Conservation (phyloP, 2,888 invertebrate species). For the Dolichopus griseipennis region DNA sequence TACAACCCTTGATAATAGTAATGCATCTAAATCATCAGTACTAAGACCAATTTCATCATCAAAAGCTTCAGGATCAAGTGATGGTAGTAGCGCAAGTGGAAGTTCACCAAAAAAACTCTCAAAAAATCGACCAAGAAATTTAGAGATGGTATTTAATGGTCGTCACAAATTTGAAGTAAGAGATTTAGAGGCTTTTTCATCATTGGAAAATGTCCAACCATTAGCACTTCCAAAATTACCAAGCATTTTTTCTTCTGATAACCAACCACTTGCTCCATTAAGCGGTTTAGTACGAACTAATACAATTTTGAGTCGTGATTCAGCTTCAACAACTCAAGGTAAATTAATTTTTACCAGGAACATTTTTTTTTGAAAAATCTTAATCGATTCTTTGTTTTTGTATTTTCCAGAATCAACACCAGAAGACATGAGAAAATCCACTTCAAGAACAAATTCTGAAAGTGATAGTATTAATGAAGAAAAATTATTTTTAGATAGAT, state of each 20-base stretch:
- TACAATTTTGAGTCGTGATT: slow-evolving; percentile 37
- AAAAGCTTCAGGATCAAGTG: neutral
- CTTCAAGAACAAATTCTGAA: slow-evolving; percentile 30
- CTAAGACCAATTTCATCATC: neutral
- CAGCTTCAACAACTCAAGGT: slow-evolving; percentile 16
- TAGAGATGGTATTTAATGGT: slow-evolving; percentile 65
- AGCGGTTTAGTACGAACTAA: slow-evolving; percentile 40
- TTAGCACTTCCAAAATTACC: slow-evolving; percentile 41
- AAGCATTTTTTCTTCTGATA: slow-evolving; percentile 30
- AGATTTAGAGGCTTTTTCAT: slow-evolving; percentile 48
- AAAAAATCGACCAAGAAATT: slow-evolving; percentile 54
- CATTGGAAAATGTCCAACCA: slow-evolving; percentile 41
- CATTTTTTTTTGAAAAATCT: too few species aligned
- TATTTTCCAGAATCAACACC: slow-evolving; percentile 9
- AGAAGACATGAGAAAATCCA: neutral
- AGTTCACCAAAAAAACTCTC: slow-evolving; percentile 35
- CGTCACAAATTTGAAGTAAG: slow-evolving; percentile 67
- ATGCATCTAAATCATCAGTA: slow-evolving; percentile 25
- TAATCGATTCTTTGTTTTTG: neutral
- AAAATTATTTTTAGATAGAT: slow-evolving; percentile 57
- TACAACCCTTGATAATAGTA: slow-evolving; percentile 29
- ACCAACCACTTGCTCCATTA: slow-evolving; percentile 33
- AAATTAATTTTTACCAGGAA: too few species aligned
- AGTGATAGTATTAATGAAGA: slow-evolving; percentile 55
- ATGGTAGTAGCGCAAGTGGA: slow-evolving; percentile 18